Base-by-base conservation (phyloP, 2,888 invertebrate genomes). In the Ophioninae sp. region DNA sequence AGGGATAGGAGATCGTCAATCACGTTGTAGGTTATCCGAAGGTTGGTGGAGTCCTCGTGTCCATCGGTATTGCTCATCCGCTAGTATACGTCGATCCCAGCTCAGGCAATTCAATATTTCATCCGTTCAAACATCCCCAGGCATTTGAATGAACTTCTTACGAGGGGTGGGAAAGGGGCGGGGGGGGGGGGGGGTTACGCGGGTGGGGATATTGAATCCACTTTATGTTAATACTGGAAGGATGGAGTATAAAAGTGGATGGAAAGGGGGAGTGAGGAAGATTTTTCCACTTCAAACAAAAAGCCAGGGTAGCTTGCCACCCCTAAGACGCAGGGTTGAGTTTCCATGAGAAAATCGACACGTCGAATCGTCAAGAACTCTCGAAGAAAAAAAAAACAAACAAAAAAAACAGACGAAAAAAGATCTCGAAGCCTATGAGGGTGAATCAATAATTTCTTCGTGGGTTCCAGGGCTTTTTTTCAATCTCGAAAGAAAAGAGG, bases 81-180 rank as follows among this genome's bases (percentile, higher is more conserved):
- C 41, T 75, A 84, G 59, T 74, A 69, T 61, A 23, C 73, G 73
- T 62, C 61, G 56, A 30, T 68, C 50, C 74, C 44, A 50, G 30
- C 69, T 61, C 79, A 77, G 86, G 84, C 85, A 86, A 90, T 87
- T 87, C 86, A 87, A 88, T 88, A 87, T 89, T 89, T 88, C 88
- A 88, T 88, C 86, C 88, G 85, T 87, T 89, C 89, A 89, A 87
- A 91, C 89, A 89, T 90, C 89, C 44, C 86, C 79, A 41, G 72
- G 87, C 86, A 88, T 88, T 89, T 88, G 87, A 91, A 91, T 91
- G 89, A 91, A 90, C 89, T 89, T 89, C 89, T 89, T 88, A 82
- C 84, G 84, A 30, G 30, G 30, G 30, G 2, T 30, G 30, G 30
- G 30, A 30, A 3, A 3, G 30, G 30, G 30, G 30, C 1, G 30